Conservation (phyloP, 2,888 invertebrate species). For the Pristionchus japonicus region DNA sequence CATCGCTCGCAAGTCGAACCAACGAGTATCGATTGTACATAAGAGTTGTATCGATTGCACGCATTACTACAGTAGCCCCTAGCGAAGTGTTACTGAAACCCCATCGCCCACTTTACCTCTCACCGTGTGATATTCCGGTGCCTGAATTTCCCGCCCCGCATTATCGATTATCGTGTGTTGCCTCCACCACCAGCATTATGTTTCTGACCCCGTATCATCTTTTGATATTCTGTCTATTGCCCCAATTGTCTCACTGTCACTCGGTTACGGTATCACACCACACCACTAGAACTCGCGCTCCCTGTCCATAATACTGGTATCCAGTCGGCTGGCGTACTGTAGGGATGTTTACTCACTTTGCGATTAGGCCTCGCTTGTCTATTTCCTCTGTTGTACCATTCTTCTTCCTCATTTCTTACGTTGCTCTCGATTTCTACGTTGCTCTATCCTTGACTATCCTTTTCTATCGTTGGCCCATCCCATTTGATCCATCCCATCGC, state of each 20-base stretch:
- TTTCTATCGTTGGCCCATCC: background rate
- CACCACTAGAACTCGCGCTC: background rate
- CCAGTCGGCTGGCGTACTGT: background rate
- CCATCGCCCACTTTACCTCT: too few species aligned
- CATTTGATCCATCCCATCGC: background rate
- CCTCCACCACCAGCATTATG: slow-evolving; percentile 5
- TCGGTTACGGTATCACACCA: slow-evolving; percentile 35
- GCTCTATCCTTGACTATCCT: slow-evolving; percentile 32
- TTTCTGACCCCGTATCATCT: background rate
- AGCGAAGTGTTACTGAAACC: slow-evolving; percentile 7
- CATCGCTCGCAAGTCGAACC: background rate
- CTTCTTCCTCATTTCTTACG: background rate
- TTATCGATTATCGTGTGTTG: slow-evolving; percentile 35
- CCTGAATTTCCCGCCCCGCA: background rate
- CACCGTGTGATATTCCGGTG: background rate
- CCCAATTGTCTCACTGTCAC: background rate
- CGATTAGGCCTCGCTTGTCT: background rate
- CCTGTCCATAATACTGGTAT: slow-evolving; percentile 10
- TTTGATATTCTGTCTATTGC: background rate
- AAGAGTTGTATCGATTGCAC: background rate
- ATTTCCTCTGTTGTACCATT: background rate
- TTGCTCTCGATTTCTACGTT: slow-evolving; percentile 12
- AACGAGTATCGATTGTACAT: slow-evolving; percentile 29
- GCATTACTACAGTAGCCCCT: background rate
- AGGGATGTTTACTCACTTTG: background rate